Conservation (phyloP, 2,113 vertebrate species). For the Brevimyrus niger region DNA sequence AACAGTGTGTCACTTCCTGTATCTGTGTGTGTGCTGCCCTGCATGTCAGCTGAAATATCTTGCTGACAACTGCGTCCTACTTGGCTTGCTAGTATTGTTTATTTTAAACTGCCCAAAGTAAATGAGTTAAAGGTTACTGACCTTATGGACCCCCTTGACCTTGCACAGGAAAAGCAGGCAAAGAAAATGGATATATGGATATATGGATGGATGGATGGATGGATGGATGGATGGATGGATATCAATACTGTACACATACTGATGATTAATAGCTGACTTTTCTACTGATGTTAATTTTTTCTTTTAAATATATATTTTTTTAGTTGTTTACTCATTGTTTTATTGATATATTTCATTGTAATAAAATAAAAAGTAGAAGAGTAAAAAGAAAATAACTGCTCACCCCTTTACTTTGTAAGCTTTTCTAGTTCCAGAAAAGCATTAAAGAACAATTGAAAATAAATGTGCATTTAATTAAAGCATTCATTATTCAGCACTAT, state of each 20-base stretch:
- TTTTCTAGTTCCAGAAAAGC: not conserved
- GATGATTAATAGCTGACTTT: not conserved
- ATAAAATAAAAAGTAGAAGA: not conserved
- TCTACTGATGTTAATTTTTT: not conserved
- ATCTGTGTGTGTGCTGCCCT: not conserved
- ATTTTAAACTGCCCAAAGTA: not conserved
- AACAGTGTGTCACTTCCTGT: not conserved
- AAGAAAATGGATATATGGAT: not conserved
- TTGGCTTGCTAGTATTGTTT: not conserved
- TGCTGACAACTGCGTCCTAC: not conserved
- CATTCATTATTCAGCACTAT: not conserved
- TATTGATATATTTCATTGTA: not conserved
- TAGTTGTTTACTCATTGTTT: not conserved
- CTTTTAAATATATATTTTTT: not conserved
- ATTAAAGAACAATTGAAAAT: not conserved
- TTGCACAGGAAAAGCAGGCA: not conserved
- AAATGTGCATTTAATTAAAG: not conserved
- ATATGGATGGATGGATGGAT: not conserved
- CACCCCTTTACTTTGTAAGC: not conserved
- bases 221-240: not conserved
- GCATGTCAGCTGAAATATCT: not conserved
- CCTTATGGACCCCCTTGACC: not conserved
- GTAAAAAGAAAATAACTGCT: not conserved
- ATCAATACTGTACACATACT: not conserved
- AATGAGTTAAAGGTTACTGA: not conserved